phyloP scores from a whole-genome alignment of 2,888 invertebrate genomes.

The Aethes cnicana region DNA sequence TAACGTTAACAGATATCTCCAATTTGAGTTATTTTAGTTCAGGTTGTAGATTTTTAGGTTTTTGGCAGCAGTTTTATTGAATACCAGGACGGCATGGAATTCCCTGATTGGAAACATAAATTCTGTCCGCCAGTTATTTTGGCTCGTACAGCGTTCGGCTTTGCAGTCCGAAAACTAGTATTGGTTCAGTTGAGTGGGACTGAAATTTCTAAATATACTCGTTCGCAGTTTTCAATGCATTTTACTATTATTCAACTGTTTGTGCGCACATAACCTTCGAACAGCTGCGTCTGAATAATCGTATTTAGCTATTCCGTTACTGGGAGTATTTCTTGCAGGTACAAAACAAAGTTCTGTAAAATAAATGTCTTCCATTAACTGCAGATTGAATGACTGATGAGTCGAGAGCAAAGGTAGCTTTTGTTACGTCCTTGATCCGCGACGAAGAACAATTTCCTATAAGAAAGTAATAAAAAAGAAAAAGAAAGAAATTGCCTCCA shows the following conservation, averaged over 20 bases:
- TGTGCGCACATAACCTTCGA: too few relatives aligned
- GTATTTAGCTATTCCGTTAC: too few relatives aligned
- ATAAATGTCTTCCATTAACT: too few relatives aligned
- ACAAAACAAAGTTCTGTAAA: too few relatives aligned
- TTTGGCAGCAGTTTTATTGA: not conserved
- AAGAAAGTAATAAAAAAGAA: conserved; percentile 55
- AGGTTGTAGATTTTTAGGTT: not conserved
- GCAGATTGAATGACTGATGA: conserved; percentile 33
- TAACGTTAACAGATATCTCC: conserved; percentile 14
- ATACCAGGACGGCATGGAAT: not conserved
- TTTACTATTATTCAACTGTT: too few relatives aligned
- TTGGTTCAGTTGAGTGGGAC: not conserved
- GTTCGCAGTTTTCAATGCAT: too few relatives aligned
- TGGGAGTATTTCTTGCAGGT: too few relatives aligned
- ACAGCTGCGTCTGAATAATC: too few relatives aligned
- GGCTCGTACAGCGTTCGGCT: not conserved
- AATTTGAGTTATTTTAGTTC: conserved; percentile 13
- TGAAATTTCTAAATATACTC: too few relatives aligned
- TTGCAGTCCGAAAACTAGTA: not conserved
- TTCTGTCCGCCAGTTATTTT: conserved; percentile 5
- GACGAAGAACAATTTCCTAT: conserved; percentile 48
- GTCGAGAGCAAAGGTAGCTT: conserved; percentile 15
- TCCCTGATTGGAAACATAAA: conserved; percentile 12
- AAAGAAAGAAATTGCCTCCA: conserved; percentile 54
- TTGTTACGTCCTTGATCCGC: conserved; percentile 43